phyloP scores from a whole-genome alignment of 2,113 vertebrate species.

The Elephantulus edwardii region DNA sequence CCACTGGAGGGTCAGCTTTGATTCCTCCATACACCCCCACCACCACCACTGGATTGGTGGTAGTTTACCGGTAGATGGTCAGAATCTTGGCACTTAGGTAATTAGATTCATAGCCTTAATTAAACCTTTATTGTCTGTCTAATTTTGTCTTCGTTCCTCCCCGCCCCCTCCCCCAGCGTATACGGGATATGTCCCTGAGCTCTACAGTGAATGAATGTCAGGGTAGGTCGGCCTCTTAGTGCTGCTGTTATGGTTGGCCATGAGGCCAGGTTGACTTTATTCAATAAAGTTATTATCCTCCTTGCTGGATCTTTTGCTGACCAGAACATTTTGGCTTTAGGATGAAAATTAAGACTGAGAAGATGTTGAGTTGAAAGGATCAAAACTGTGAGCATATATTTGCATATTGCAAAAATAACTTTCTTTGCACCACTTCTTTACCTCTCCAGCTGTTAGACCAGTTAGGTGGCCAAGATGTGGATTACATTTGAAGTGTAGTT shows the following conservation, averaged over 20 bases:
- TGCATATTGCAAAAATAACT: background rate
- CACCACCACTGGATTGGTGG: no score
- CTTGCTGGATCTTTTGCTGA: background rate
- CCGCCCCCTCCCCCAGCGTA: slow-evolving; percentile 11
- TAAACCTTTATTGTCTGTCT: no score
- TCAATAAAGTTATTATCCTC: slow-evolving; percentile 12
- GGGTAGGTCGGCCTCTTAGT: background rate
- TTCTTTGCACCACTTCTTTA: background rate
- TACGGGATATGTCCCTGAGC: background rate
- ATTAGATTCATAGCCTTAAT: background rate
- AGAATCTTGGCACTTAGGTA: background rate
- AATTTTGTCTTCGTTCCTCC: no score
- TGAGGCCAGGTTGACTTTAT: slow-evolving; percentile 14
- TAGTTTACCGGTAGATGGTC: background rate
- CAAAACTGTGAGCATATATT: background rate
- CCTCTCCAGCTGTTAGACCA: background rate
- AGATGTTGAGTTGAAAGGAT: background rate
- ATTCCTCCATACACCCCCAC: no score
- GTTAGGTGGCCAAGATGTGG: background rate
- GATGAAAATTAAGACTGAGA: background rate
- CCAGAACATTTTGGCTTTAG: background rate
- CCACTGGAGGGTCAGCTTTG: no score
- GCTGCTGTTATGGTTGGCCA: background rate
- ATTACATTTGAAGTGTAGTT: background rate
- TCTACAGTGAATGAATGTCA: slow-evolving; percentile 25